These are phyloP conservation scores for Samia ricini DNA, from an alignment of 1,140 invertebrate species.

Conservation along the genomic window DNA sequence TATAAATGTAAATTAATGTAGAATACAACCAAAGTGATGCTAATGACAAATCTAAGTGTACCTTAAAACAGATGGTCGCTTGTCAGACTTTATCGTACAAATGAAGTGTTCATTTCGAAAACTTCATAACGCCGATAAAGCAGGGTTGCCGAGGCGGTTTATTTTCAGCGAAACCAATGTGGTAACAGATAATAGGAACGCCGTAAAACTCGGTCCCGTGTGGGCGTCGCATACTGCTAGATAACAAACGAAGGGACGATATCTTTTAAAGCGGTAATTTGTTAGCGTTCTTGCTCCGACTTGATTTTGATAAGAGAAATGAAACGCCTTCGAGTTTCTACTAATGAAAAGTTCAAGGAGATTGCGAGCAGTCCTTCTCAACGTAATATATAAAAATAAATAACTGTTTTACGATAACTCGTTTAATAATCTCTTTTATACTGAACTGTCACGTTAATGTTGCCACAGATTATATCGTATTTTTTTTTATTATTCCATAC, in stretches of 20 bases:
- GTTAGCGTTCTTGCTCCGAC: constrained; percentile 46
- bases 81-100: constrained; percentile 6
- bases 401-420: neutral
- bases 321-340: constrained; percentile 20
- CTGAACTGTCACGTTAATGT: neutral
- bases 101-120: constrained; percentile 22
- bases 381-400: neutral
- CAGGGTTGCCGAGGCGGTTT: constrained; percentile 36
- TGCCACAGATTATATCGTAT: neutral
- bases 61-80: neutral
- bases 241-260: constrained; percentile 46
- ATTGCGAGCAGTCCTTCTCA: neutral
- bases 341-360: constrained; percentile 25
- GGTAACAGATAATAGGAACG: constrained; percentile 56
- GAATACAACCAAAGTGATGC: neutral
- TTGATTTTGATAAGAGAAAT: constrained; percentile 40
- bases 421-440: neutral
- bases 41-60: neutral
- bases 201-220: constrained; percentile 54
- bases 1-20: too few relatives aligned
- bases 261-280: constrained; percentile 68
- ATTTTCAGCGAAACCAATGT: constrained; percentile 58
- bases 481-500: neutral
- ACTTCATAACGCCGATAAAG: constrained; percentile 24
- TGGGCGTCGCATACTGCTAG: constrained; percentile 53